Base-by-base conservation (phyloP, 2,113 vertebrate species). In the Heterotilapia buettikoferi region DNA sequence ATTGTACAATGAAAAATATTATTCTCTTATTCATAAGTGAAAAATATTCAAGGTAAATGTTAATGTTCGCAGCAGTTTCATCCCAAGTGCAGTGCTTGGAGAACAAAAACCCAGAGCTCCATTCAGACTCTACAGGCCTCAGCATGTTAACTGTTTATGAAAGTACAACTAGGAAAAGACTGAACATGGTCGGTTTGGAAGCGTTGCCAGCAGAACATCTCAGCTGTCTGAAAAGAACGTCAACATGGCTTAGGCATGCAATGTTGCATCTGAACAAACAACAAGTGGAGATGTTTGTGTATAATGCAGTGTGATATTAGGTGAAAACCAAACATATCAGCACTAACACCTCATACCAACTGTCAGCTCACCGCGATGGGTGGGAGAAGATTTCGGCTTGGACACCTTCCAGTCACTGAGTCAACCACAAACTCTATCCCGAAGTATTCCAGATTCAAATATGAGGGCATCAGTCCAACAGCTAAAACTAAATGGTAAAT, bases 291-390 rank as follows among this genome's bases (percentile, higher is more conserved):
- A 59, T 59, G 24, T 59, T 59, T 57, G 56, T 5, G 7, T 9
- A 0, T 59, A 59, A 59, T 59, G 3, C 2, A 29, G 54, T 56
- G 54, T 56, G 53, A 24, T 24, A 56, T 56, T 56, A 7, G 56
- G 7, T 59, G 24, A 59, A 59, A 59, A 6, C 4, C 56, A 59
- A 1, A 29, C 29, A 59, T 29, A 59, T 59, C 56, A 31, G 26
- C 18, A 59, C 13, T 29, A 9, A 59, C 56, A 59, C 0, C 56
- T 59, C 56, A 59, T 59, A 59, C 56, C 56, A 16, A 0, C 56
- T 59, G 26, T 29, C 56, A 59, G 26, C 56, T 59, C 26, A 16
- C 56, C 7, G 0, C 5, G 0, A 2, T 59, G 56, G 13, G 56
- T 29, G 56, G 24, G 24, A 8, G 0, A 59, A 1, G 24, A 29